Base-by-base conservation (phyloP, 1,140 invertebrate species). In the Drosophila punjabiensis region DNA sequence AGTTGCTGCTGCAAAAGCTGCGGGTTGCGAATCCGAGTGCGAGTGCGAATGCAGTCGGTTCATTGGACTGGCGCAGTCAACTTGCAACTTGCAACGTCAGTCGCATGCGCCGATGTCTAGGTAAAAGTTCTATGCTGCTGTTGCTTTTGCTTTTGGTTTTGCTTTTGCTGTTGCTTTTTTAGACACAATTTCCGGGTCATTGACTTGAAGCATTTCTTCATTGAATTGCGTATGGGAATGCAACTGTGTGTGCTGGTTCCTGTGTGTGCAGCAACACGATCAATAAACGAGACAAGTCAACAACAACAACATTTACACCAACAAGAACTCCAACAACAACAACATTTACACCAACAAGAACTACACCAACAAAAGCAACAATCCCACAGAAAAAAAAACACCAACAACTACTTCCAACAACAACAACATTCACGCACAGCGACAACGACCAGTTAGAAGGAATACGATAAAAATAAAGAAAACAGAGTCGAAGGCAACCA, bases 141-240 rank as follows among this genome's bases (percentile, higher is more conserved):
- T 45, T 74, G 67, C 53, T 88, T 71, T 71, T 86, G 70, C 14
- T 10, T 70, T 66, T 55, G 64, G 41, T 67, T 47, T 73, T 86
- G 74, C 50, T 70, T 47, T 53, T 61, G 66, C 35, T 76, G 69
- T 80, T 92, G 88, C 79, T 84, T 78, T 92, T 91, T 92, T 90
- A 92, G 89, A 92, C 89, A 92, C 89, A 92, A 83, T 92, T 92
- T 92, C 89, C 89, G 89, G 89, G 89, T 92, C 89, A 92, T 92
- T 92, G 89, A 92, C 89, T 90, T 90, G 70, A 63, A 80, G 86
- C 82, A 90, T 90, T 90, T 90, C 85, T 92, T 88, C 90, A 92
- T 92, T 92, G 90, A 92, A 89, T 86, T 92, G 85, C 90, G 89
- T 90, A 89, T 86, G 82, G 70, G 79, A 90, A 79, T 90, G 79